Base-by-base conservation (phyloP, 2,888 invertebrate genomes). In the Coleophora deauratella region DNA sequence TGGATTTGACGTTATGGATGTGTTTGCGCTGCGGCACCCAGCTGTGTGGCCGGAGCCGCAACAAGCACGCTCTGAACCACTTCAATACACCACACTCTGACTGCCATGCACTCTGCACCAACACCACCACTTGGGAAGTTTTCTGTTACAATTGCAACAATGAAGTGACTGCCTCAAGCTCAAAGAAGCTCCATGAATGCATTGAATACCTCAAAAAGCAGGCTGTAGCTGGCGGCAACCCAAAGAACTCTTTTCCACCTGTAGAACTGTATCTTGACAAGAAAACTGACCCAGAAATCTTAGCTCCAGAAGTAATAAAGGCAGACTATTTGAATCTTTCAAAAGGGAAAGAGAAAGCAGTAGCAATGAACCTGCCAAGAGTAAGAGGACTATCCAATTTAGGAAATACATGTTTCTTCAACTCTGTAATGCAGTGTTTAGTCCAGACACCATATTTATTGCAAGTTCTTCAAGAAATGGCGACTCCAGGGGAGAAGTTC, bases 381-480 rank as follows among this genome's bases (percentile, higher is more conserved):
- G 90, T 91, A 0, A 81, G 95, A 80, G 98, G 98, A 0, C 82
- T 98, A 33, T 88, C 89, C 38, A 98, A 98, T 82, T 85, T 98
- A 65, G 98, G 98, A 37, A 98, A 98, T 71, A 98, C 98, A 0
- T 98, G 98, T 70, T 98, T 97, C 78, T 97, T 98, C 72, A 98
- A 98, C 86, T 95, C 98, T 21, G 97, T 98, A 8, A 89, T 98
- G 87, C 98, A 98, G 81, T 95, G 95, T 68, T 84, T 97, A 57
- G 93, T 93, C 2, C 94, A 94, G 72, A 96, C 96, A 3, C 95
- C 95, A 1, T 94, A 91, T 70, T 79, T 94, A 50, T 73, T 91
- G 35, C 87, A 88, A 62, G 89, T 93, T 37, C 81, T 94, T 39
- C 89, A 91, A 59, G 93, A 93, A 64, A 88, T 92, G 57, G 79